A percentile compares a stretch with the other conserved stretches of the same genome.
Evolutionary conservation across 2,888 invertebrate genomes (phyloP).

Genomic region (Anthophora plumipes): DNA sequence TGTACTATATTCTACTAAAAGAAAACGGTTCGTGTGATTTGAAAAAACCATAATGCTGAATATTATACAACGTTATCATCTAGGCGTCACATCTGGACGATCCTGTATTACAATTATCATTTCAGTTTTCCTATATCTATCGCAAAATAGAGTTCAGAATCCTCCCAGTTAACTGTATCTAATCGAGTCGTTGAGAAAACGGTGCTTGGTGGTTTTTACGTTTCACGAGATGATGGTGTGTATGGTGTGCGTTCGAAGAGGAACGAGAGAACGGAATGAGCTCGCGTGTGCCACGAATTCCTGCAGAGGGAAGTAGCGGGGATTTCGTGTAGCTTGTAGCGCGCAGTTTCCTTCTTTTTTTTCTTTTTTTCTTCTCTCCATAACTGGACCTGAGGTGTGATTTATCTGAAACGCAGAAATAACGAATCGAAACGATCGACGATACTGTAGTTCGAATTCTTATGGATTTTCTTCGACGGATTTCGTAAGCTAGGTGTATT

Average conservation of each 20-base stretch:
- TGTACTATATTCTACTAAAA: too few relatives aligned
- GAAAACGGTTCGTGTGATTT: too few relatives aligned
- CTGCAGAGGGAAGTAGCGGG: neutral
- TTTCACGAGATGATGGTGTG: conserved; percentile 19
- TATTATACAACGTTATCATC: too few relatives aligned
- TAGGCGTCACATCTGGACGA: too few relatives aligned
- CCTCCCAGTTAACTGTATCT: conserved; percentile 52
- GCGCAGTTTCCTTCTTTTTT: neutral
- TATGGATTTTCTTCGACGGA: neutral
- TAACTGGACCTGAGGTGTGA: conserved; percentile 6
- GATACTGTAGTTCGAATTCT: too few relatives aligned
- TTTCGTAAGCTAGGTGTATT: too few relatives aligned
- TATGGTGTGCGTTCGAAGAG: conserved; percentile 31
- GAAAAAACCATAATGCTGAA: too few relatives aligned
- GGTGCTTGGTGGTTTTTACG: conserved; percentile 42
- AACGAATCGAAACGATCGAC: too few relatives aligned
- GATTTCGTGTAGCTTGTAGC: neutral
- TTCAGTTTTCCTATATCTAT: neutral
- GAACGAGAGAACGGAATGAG: conserved; percentile 39
- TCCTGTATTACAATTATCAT: too few relatives aligned
- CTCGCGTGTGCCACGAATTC: conserved; percentile 36
- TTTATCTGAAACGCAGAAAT: neutral
- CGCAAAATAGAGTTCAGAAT: conserved; percentile 1
- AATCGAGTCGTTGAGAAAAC: conserved; percentile 39
- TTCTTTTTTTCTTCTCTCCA: neutral